Evolutionary conservation across 2,888 invertebrate species (phyloP).

Genomic region (Ochropleura leucogaster): DNA sequence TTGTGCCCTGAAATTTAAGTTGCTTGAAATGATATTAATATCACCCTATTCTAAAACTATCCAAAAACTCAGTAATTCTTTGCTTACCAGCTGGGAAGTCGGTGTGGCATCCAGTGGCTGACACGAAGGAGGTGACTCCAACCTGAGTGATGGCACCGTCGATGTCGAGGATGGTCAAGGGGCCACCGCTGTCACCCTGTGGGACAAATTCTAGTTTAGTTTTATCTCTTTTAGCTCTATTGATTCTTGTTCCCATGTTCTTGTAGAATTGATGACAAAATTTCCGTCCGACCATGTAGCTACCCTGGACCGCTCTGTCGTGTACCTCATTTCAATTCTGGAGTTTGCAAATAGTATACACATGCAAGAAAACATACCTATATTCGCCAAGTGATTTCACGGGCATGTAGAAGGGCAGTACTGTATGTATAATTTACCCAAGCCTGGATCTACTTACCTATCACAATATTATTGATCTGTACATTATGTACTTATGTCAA

Average conservation of each 20-base stretch:
- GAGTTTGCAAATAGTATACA: neutral
- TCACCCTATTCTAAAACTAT: neutral
- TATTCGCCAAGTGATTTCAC: too few species aligned
- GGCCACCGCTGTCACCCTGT: slow-evolving; percentile 87
- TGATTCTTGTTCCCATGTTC: neutral
- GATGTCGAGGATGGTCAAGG: slow-evolving; percentile 72
- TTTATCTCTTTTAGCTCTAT: neutral
- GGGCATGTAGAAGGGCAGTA: too few species aligned
- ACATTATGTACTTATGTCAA: neutral
- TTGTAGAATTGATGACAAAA: neutral
- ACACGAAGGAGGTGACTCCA: slow-evolving; percentile 83
- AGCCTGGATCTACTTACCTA: neutral
- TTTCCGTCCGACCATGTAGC: too few species aligned
- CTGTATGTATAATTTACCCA: too few species aligned
- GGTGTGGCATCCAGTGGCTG: slow-evolving; percentile 79
- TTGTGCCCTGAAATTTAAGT: neutral
- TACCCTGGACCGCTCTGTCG: neutral
- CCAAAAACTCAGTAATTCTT: neutral
- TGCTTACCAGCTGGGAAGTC: slow-evolving; percentile 79
- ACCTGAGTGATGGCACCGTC: slow-evolving; percentile 75
- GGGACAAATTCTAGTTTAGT: neutral
- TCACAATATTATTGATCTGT: neutral
- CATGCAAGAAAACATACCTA: too few species aligned
- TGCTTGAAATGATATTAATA: neutral
- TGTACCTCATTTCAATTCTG: neutral